A percentile compares a stretch with the other conserved stretches of the same genome.
These are phyloP conservation scores for Parotocinclus haroldoi DNA, from an alignment of 2,797 vertebrate genomes.

Conservation along the genomic window DNA sequence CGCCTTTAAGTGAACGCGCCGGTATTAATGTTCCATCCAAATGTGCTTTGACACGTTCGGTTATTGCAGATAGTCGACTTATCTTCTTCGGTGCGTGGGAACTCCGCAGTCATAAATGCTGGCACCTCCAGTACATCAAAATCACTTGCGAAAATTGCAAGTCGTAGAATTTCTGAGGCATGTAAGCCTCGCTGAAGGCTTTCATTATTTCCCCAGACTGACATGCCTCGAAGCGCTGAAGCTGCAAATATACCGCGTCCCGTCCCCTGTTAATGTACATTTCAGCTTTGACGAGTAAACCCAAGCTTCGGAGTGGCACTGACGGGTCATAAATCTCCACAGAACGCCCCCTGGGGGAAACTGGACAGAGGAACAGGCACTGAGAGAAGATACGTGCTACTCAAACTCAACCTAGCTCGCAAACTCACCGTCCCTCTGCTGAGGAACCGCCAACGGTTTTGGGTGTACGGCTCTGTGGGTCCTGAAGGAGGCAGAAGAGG, in stretches of 20 bases:
- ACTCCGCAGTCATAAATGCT: slow-evolving; percentile 51
- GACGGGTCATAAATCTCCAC: slow-evolving; percentile 77
- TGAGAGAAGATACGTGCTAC: slow-evolving; percentile 67
- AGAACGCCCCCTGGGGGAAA: slow-evolving; percentile 58
- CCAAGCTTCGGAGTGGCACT: slow-evolving; percentile 61
- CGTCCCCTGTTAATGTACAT: slow-evolving; percentile 52
- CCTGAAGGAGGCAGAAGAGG: slow-evolving; percentile 22
- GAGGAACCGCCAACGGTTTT: slow-evolving; percentile 66
- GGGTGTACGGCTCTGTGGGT: slow-evolving; percentile 50
- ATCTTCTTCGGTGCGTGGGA: slow-evolving; percentile 56
- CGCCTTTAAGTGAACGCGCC: not conserved
- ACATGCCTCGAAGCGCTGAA: slow-evolving; percentile 42
- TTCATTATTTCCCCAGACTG: slow-evolving; percentile 44
- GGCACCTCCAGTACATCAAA: slow-evolving; percentile 61
- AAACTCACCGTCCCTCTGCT: slow-evolving; percentile 54
- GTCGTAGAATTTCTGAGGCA: slow-evolving; percentile 18
- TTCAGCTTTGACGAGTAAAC: slow-evolving; percentile 59
- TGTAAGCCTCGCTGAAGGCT: slow-evolving; percentile 30
- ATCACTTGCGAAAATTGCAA: slow-evolving; percentile 51
- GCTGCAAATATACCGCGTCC: slow-evolving; percentile 44
- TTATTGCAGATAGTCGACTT: slow-evolving; percentile 63
- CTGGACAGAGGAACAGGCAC: slow-evolving; percentile 75
- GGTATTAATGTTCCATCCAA: slow-evolving; percentile 14
- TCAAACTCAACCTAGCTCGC: slow-evolving; percentile 31
- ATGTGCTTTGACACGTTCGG: slow-evolving; percentile 45